A percentile compares a stretch with the other conserved stretches of the same genome.
phyloP scores from a whole-genome alignment of 2,113 vertebrate species.

The Antechinus flavipes region DNA sequence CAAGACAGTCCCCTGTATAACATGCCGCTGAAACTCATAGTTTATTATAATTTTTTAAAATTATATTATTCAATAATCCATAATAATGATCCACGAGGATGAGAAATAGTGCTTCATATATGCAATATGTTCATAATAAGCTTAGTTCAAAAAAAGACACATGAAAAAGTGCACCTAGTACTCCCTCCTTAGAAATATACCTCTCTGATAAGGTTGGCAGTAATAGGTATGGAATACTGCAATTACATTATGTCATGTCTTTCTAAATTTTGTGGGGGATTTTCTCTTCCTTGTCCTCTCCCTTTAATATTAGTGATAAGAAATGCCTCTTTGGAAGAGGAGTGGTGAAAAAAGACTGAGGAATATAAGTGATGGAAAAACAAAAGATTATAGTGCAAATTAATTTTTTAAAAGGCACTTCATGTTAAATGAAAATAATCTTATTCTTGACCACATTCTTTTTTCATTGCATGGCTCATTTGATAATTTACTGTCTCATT shows the following conservation, averaged over 20 bases:
- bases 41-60: not conserved
- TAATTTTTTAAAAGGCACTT: not conserved
- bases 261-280: not conserved
- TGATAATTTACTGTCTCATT: not conserved
- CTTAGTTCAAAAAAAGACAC: not conserved
- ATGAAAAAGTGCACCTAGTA: not conserved
- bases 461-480: not conserved
- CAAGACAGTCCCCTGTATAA: slow-evolving; percentile 17
- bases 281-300: not conserved
- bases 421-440: not conserved
- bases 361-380: not conserved
- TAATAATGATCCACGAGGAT: not conserved
- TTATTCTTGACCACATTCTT: not conserved
- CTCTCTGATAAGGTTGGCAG: not conserved
- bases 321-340: not conserved
- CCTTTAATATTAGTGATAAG: not conserved
- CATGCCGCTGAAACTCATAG: not conserved
- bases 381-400: not conserved
- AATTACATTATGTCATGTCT: not conserved
- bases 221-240: not conserved
- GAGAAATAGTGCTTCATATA: not conserved
- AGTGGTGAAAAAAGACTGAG: not conserved
- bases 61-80: slow-evolving; percentile 24
- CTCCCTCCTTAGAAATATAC: not conserved
- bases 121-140: not conserved